Conservation (phyloP, 2,113 vertebrate species). For the Pelecanus crispus region DNA sequence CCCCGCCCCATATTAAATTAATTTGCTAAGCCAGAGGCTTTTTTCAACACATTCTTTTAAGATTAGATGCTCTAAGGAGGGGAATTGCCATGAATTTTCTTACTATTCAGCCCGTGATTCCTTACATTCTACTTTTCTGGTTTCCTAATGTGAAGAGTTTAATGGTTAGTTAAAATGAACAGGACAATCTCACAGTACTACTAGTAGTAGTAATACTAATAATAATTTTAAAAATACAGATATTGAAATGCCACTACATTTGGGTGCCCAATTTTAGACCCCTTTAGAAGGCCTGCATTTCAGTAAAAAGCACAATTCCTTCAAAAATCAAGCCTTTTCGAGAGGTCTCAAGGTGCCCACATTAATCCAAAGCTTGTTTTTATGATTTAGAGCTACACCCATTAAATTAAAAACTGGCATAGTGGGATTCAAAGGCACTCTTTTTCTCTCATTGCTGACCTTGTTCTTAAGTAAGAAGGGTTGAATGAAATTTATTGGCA, state of each 20-base stretch:
- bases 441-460: neutral
- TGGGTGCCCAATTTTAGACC: fast-evolving
- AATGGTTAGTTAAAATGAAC: neutral
- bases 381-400: neutral
- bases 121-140: neutral
- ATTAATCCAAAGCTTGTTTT: neutral
- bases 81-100: neutral
- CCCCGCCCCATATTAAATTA: neutral
- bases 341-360: neutral
- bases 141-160: neutral
- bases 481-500: conserved; percentile 53
- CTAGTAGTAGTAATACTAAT: too few relatives aligned
- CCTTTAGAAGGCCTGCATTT: neutral
- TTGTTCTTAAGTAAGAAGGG: conserved; percentile 6
- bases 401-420: neutral
- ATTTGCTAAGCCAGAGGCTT: neutral
- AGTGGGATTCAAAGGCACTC: neutral
- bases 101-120: neutral
- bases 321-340: neutral
- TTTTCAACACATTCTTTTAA: neutral
- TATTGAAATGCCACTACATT: neutral
- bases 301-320: neutral
- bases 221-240: fast-evolving
- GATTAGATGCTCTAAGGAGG: neutral
- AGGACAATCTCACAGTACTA: neutral